Evolutionary conservation across 2,888 invertebrate genomes (phyloP), one percentile per base, ranked within the genome.

Genomic region (Drosophila paranaensis): DNA sequence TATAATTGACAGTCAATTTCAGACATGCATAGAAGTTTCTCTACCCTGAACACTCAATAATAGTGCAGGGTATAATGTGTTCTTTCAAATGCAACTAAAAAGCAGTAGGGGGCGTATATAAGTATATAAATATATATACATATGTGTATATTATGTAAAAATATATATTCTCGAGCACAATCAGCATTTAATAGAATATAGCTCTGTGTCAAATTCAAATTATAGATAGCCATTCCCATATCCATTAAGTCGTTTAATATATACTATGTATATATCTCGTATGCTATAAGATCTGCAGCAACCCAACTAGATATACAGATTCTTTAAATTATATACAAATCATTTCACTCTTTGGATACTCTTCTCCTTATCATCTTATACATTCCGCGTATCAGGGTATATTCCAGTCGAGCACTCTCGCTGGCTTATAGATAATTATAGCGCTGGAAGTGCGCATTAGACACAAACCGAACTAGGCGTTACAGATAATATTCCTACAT

Each of bases 381-480:
- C 27, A 27, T 6, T 27, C 27, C 27, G 20, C 2, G 27, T 27
- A n/a, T 40, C 2, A 50, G 50, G 50, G 50, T 50, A 50, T 50
- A 3, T 50, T 50, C 20, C 20, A 33, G 33, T 35, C 50, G 6
- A 11, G 9, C 11, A 16, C 20, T 20, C 3, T 20, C 8, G 3
- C 13, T 37, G 14, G 35, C 33, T 55, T 16, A 62, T 35, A 58
- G 71, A 75, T 75, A 51, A 74, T 74, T 57, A 35, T 45, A 33
- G 10, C 48, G 35, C 25, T 58, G 33, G 11, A 45, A 57, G 20
- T 68, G 67, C 68, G 67, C 68, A 53, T 68, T 68, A 35, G 16
- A 10, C 69, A 27, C 5, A 27, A 57, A 27, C 42, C 27, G 43
- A 66, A 54, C 53, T 45, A 53, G 37, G 46, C 50, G 67, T 39